phyloP scores from a whole-genome alignment of 1,140 invertebrate genomes.

The Hestina assimilis region DNA sequence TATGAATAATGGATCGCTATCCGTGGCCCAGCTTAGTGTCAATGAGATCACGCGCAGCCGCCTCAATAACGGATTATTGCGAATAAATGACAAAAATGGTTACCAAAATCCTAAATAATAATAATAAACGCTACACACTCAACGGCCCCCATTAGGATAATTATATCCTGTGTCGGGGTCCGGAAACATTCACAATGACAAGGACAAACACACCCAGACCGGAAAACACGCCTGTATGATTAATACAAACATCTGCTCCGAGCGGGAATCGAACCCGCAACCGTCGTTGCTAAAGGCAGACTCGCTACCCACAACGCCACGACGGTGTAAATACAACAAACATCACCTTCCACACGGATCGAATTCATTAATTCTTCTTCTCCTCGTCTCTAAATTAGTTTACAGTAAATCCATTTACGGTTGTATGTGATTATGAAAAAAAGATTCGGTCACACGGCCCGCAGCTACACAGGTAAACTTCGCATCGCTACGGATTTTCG shows the following conservation, averaged over 20 bases:
- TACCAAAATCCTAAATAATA: constrained; percentile 33
- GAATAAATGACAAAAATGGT: constrained; percentile 58
- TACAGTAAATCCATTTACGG: constrained; percentile 23
- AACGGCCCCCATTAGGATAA: too few relatives aligned
- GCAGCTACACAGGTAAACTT: constrained; percentile 53
- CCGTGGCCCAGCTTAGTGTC: constrained; percentile 52
- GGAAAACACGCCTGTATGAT: too few relatives aligned
- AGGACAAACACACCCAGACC: too few relatives aligned
- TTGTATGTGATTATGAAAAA: constrained; percentile 35
- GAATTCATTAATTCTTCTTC: constrained; percentile 20
- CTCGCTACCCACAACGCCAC: too few relatives aligned
- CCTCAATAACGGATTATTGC: constrained; percentile 58
- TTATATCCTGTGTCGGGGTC: too few relatives aligned
- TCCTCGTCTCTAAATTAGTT: constrained; percentile 14
- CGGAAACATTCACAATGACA: too few relatives aligned
- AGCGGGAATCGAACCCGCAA: too few relatives aligned
- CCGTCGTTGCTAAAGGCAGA: too few relatives aligned
- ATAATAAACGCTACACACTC: too few relatives aligned
- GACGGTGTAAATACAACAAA: constrained; percentile 13
- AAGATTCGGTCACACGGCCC: constrained; percentile 42
- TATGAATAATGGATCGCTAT: constrained; percentile 59
- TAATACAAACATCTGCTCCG: too few relatives aligned
- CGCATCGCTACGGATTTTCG: constrained; percentile 41
- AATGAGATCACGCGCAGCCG: constrained; percentile 59
- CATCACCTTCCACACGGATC: constrained; percentile 26